Evolutionary conservation across 1,140 invertebrate genomes (phyloP), one percentile per base, ranked within the genome.

Genomic region (Planococcus citri): DNA sequence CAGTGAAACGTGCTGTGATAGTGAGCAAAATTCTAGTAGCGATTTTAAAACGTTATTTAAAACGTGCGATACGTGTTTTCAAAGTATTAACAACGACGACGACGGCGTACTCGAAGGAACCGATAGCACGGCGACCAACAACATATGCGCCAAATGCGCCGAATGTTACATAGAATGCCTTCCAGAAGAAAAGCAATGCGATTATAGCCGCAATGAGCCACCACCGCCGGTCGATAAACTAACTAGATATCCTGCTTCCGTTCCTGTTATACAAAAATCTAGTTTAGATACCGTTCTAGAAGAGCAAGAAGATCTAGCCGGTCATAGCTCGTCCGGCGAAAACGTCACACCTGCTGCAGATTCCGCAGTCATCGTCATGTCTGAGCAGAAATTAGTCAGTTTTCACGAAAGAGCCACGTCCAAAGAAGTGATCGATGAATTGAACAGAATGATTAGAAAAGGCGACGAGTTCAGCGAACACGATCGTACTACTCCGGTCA

Each of bases 401-500:
- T 87, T 87, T 75, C 86, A 87, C 74, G 86, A 88, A 74, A 80
- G 84, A 58, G 86, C 86, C 4, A 87, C 86, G 29, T 87, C 86
- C 27, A 88, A 88, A 75, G 86, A 88, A 75, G 85, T 88, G n/a
- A 88, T 88, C 71, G 86, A 88, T 72, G 86, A 88, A 76, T 77
- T 89, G 27, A 88, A 88, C 76, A 81, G 86, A 74, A 87, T 88
- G 84, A 87, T 88, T 61, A 79, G 80, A n/a, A 83, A 82, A 70
- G 82, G 81, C 0, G 82, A 83, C 12, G 82, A 82, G 68, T 69
- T 25, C 2, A 64, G 64, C 57, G 27, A n/a, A 29, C n/a, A 64
- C 22, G 24, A 37, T 8, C 51, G 51, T 6, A 27, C 69, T 10
- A 68, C 37, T 0, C 67, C 57, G 12, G 2, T 70, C 68, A 33